These are phyloP conservation scores for Pristionchus entomophagus DNA, from an alignment of 2,888 invertebrate genomes.

Conservation along the genomic window DNA sequence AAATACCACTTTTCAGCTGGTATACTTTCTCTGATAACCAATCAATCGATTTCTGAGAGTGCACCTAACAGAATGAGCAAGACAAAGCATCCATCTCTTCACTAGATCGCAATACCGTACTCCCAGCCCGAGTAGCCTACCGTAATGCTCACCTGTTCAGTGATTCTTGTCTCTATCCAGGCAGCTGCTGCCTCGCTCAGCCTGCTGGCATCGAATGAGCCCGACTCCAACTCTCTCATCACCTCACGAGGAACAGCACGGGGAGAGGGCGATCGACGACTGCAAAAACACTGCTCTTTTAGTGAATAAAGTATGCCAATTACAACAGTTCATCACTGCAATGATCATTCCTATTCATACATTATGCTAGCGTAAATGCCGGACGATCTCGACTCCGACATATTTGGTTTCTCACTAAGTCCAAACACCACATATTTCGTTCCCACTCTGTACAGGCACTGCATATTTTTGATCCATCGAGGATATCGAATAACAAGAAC, in stretches of 20 bases:
- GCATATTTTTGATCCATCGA: too few species aligned
- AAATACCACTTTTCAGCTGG: background rate
- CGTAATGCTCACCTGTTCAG: conserved; percentile 66
- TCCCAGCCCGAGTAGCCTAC: background rate
- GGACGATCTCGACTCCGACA: too few species aligned
- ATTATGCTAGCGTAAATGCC: too few species aligned
- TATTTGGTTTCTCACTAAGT: too few species aligned
- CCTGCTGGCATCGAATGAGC: conserved; percentile 60
- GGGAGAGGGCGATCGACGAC: conserved; percentile 47
- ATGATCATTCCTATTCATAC: too few species aligned
- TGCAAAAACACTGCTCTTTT: background rate
- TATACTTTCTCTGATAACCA: background rate
- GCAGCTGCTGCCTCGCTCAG: conserved; percentile 63
- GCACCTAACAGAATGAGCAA: too few species aligned
- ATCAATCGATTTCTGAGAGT: background rate
- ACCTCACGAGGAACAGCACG: conserved; percentile 50
- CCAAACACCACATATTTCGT: too few species aligned
- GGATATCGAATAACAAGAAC: too few species aligned
- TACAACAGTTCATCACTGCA: too few species aligned
- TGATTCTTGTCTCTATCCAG: conserved; percentile 67
- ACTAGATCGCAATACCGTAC: too few species aligned
- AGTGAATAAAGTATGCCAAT: background rate
- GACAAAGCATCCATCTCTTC: too few species aligned
- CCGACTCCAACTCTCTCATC: conserved; percentile 48
- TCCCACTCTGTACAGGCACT: too few species aligned